phyloP scores from a whole-genome alignment of 2,888 invertebrate genomes.

The Arctia plantaginis region DNA sequence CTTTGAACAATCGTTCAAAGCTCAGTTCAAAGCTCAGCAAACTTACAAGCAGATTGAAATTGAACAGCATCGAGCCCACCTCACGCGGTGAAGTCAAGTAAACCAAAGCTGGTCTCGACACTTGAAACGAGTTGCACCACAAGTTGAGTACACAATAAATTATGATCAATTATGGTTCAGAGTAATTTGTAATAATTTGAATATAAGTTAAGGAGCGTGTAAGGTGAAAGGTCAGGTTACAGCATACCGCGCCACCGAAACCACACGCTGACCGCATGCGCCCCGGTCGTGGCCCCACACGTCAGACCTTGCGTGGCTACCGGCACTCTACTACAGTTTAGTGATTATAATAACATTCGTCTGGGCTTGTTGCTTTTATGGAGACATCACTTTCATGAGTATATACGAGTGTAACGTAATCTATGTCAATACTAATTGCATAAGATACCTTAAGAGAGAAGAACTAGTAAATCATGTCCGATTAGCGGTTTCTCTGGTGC shows the following conservation, averaged over 20 bases:
- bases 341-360: not conserved
- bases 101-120: not conserved
- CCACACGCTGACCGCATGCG: not conserved
- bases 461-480: not conserved
- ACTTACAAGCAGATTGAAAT: too few species aligned
- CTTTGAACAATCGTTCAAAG: not conserved
- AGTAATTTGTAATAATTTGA: slow-evolving; percentile 14
- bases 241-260: not conserved
- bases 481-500: not conserved
- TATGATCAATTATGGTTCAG: slow-evolving; percentile 5
- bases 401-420: not conserved
- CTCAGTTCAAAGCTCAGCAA: not conserved
- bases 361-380: not conserved
- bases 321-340: not conserved
- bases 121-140: not conserved
- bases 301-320: not conserved
- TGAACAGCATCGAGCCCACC: not conserved
- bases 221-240: slow-evolving; percentile 14
- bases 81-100: not conserved
- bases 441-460: not conserved
- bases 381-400: not conserved
- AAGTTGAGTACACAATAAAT: not conserved
- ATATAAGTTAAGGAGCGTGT: slow-evolving; percentile 15
- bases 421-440: not conserved
- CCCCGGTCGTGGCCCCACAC: not conserved